Evolutionary conservation across 1,140 invertebrate genomes (phyloP).

Genomic region (Drosophila lacteicornis): DNA sequence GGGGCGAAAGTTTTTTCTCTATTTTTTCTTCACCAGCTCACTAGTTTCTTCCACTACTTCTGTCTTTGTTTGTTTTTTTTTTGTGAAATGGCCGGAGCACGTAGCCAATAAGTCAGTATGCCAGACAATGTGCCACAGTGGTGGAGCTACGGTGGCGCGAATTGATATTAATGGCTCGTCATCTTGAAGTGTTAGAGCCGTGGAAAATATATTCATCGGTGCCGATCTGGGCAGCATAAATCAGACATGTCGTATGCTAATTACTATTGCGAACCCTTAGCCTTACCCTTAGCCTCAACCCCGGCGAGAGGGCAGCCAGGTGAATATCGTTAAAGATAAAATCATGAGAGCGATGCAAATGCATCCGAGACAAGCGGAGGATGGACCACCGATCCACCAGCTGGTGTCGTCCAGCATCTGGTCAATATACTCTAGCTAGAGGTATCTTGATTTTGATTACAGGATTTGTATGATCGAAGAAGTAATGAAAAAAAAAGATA

Average conservation of each 20-base stretch:
- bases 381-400: constrained; percentile 2
- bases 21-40: constrained; percentile 2
- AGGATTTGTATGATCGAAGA: no score
- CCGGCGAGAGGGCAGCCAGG: neutral
- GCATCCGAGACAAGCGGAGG: constrained; percentile 21
- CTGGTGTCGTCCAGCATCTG: constrained; percentile 2
- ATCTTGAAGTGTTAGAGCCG: constrained; percentile 7
- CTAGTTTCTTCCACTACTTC: neutral
- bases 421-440: neutral
- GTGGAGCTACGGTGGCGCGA: constrained; percentile 36
- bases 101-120: constrained; percentile 55
- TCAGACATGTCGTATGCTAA: constrained; percentile 48
- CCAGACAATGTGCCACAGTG: constrained; percentile 59
- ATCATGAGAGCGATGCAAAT: constrained; percentile 13
- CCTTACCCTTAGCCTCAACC: neutral
- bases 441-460: neutral
- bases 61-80: constrained; percentile 1
- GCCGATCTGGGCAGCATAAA: constrained; percentile 48
- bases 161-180: constrained; percentile 63
- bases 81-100: constrained; percentile 31
- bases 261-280: constrained; percentile 13
- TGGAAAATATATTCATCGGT: constrained; percentile 3
- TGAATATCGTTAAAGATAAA: constrained; percentile 16
- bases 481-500: no score
- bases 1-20: constrained; percentile 46